phyloP scores from a whole-genome alignment of 2,113 vertebrate genomes.

The Raja brachyura region DNA sequence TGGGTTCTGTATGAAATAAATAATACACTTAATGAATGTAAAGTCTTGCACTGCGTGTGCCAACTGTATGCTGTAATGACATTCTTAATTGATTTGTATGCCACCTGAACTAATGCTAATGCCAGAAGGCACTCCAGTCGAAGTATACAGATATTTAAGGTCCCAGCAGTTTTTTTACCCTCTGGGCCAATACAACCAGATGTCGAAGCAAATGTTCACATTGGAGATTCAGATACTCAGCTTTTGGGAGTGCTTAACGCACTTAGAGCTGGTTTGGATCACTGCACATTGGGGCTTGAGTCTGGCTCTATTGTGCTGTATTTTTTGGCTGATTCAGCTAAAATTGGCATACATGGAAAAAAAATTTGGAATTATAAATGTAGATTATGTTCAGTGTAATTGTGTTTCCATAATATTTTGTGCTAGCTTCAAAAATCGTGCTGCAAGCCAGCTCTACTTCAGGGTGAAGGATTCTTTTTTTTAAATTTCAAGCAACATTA shows the following conservation, averaged over 20 bases:
- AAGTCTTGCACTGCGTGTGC: neutral
- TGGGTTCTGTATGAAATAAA: neutral
- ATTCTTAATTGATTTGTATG: neutral
- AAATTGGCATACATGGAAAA: neutral
- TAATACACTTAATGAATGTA: neutral
- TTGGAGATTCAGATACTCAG: neutral
- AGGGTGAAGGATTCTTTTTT: neutral
- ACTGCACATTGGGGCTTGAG: neutral
- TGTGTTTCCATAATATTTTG: no score
- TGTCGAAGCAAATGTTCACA: slow-evolving; percentile 1
- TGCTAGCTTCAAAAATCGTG: neutral
- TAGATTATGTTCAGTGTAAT: neutral
- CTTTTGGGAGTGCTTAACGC: neutral
- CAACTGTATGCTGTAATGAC: neutral
- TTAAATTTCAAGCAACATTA: no score
- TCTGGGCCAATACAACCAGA: neutral
- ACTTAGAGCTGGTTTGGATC: neutral
- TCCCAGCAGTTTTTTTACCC: neutral
- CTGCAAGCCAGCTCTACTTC: neutral
- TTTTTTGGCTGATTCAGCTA: neutral
- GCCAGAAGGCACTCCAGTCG: neutral
- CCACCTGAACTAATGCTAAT: slow-evolving; percentile 4
- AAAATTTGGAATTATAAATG: neutral
- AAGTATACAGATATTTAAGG: neutral
- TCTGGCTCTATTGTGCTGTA: neutral